Evolutionary conservation across 2,888 invertebrate species (phyloP), one percentile per base, ranked within the genome.

Genomic region (Tenthredo scrophulariae): DNA sequence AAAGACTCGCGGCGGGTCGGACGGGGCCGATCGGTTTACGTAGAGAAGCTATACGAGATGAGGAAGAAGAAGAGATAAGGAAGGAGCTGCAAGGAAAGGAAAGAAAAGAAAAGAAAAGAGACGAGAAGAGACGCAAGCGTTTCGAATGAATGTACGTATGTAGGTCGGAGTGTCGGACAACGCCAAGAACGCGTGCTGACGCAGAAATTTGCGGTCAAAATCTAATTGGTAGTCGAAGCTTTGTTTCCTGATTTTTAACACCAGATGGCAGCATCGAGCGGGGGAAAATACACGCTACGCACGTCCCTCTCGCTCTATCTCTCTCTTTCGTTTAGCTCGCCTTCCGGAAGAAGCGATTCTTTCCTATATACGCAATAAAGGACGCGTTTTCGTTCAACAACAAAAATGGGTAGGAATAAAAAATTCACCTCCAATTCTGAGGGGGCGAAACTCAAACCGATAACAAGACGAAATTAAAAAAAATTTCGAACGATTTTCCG

Each of bases 41-140:
- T 62, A 29, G 75, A 79, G 54, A 75, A 84, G 43, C 18, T 33
- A 15, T 29, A 6, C 6, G 33, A 15, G 67, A 67, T 18, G 80
- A 85, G 86, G 85, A 85, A 80, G 79, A 79, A 70, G 85, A 82
- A 79, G 84, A 83, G 85, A 87, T 87, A 84, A 75, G 74, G 54
- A 54, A 43, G 67, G 50, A 85, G 62, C 10, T 22, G 9, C 26
- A 43, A 26, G 46, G 33, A 40, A 50, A n/a, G n/a, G 2, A 10
- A 54, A 46, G 62, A 87, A 75, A 70, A 79, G 72, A 84, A 54
- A 80, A 77, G 29, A 85, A 18, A 67, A 72, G 50, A 74, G 62
- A 80, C 65, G 84, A 84, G 43, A 85, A 33, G 85, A 85, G 85
- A 86, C 46, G 62, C 80, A 62, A 62, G 62, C 80, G 80, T 43